Percentiles rank a stretch among this genome's conserved stretches.
These are phyloP conservation scores for Galerucella calmariensis DNA, from an alignment of 2,888 invertebrate genomes.

Conservation along the genomic window DNA sequence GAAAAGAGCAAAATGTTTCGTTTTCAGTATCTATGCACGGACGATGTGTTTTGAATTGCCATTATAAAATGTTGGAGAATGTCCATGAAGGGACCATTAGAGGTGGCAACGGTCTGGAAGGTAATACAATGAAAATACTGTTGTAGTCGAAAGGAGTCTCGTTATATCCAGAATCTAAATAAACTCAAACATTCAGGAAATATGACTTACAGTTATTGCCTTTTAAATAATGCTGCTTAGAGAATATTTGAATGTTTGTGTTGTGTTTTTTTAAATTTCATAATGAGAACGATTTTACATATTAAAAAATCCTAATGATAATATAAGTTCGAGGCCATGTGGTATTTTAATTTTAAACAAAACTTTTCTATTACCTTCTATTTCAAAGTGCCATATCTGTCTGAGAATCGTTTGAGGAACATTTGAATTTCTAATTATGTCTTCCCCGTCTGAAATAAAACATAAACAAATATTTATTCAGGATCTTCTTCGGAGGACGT, in stretches of 20 bases:
- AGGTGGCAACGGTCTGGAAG: conserved; percentile 66
- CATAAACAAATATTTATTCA: conserved; percentile 60
- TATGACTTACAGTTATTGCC: conserved; percentile 11
- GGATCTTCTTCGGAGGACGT: conserved; percentile 43
- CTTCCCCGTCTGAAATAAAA: conserved; percentile 57
- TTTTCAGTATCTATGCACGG: conserved; percentile 61
- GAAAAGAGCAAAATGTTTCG: conserved; percentile 35
- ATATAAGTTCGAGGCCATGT: neutral
- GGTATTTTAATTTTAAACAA: neutral
- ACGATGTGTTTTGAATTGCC: conserved; percentile 65
- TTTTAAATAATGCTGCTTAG: too few relatives aligned
- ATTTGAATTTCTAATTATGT: conserved; percentile 56
- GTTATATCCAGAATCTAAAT: conserved; percentile 22
- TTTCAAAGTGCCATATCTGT: conserved; percentile 44
- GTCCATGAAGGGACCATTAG: conserved; percentile 63
- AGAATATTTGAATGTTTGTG: too few relatives aligned
- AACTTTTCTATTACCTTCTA: conserved; percentile 1
- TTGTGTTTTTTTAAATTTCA: too few relatives aligned
- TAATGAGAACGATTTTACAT: neutral
- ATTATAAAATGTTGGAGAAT: conserved; percentile 64
- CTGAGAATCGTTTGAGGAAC: conserved; percentile 49
- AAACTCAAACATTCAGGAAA: conserved; percentile 26
- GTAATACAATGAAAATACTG: conserved; percentile 62
- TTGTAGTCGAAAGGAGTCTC: conserved; percentile 54
- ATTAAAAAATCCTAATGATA: neutral